Conservation (phyloP, 2,797 vertebrate species). For the Picus viridis region DNA sequence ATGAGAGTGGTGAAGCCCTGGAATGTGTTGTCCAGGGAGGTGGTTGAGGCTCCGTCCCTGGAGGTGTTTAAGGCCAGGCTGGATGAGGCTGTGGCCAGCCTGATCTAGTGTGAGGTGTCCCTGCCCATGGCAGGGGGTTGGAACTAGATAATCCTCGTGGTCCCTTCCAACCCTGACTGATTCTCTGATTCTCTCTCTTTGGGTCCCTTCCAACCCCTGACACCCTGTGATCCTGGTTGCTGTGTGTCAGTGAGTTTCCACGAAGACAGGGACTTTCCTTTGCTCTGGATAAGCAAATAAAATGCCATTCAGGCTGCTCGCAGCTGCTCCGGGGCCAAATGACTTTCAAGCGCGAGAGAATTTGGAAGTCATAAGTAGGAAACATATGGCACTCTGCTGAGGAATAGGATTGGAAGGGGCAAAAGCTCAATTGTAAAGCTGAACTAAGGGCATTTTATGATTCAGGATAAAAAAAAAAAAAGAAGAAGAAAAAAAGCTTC, state of each 20-base stretch:
- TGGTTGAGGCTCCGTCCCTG: no score
- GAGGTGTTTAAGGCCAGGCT: no score
- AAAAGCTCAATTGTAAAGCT: slow-evolving; percentile 19
- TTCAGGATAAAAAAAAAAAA: background rate
- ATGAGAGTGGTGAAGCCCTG: no score
- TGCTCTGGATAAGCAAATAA: background rate
- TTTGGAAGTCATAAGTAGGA: background rate
- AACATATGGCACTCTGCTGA: slow-evolving; percentile 25
- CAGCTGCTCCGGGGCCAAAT: slow-evolving; percentile 22
- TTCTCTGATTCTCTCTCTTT: no score
- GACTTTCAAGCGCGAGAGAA: background rate
- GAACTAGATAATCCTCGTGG: no score
- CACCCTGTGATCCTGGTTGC: background rate
- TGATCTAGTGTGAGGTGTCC: no score
- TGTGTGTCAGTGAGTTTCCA: background rate
- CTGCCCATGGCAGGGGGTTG: no score
- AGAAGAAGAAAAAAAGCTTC: background rate
- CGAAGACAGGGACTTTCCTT: background rate
- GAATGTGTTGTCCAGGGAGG: no score
- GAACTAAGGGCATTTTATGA: background rate
- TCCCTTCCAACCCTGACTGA: no score
- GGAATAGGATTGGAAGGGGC: background rate
- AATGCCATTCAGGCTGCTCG: background rate
- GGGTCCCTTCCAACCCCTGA: no score
- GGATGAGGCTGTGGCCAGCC: no score